A percentile compares a stretch with the other conserved stretches of the same genome.
These are phyloP conservation scores for Pelecanus crispus DNA, from an alignment of 2,113 vertebrate species.

Conservation along the genomic window DNA sequence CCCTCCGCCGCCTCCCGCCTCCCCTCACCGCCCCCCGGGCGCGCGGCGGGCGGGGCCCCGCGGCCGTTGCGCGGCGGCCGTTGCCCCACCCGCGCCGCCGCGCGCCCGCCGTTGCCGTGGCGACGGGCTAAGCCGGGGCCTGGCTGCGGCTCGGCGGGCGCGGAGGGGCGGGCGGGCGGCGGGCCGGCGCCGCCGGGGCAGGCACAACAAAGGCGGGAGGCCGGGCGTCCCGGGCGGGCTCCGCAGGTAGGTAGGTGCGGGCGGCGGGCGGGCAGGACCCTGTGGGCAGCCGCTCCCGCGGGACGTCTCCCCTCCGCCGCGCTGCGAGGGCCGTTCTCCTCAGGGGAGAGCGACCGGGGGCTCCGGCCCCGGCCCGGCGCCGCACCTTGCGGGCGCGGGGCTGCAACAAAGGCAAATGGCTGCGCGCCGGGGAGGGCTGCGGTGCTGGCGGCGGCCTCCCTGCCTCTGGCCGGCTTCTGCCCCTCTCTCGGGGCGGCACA, in stretches of 20 bases:
- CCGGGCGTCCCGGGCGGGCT: neutral
- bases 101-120: slow-evolving; percentile 25
- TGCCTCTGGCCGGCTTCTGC: neutral
- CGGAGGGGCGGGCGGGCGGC: neutral
- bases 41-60: neutral
- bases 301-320: neutral
- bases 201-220: slow-evolving; percentile 26
- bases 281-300: neutral
- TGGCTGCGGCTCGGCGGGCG: neutral
- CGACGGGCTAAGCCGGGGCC: slow-evolving; percentile 34
- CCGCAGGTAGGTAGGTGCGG: neutral
- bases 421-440: slow-evolving; percentile 20
- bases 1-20: neutral
- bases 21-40: neutral
- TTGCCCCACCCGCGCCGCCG: neutral
- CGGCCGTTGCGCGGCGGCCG: neutral
- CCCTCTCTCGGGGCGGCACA: neutral
- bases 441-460: neutral
- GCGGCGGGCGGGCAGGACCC: neutral
- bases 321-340: neutral
- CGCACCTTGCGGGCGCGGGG: neutral
- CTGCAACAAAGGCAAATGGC: slow-evolving; percentile 61
- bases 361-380: neutral
- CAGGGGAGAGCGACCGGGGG: neutral
- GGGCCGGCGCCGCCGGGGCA: neutral